These are phyloP conservation scores for Mellilla xanthometata DNA, from an alignment of 2,888 invertebrate genomes.

Conservation along the genomic window DNA sequence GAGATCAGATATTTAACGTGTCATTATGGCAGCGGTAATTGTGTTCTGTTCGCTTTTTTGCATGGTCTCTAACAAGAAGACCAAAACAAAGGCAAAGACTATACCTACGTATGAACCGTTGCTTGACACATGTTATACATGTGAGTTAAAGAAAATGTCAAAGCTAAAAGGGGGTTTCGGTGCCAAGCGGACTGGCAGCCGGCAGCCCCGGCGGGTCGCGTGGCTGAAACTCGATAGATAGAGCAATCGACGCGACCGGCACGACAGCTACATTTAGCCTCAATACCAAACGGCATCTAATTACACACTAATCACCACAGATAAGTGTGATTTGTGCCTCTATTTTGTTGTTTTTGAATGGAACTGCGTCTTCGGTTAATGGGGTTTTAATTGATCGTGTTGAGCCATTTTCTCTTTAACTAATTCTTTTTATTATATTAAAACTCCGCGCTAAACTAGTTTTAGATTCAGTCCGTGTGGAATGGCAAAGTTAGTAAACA, in stretches of 20 bases:
- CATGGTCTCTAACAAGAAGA: no score
- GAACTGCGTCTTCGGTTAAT: slow-evolving; percentile 2
- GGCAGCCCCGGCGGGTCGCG: background rate
- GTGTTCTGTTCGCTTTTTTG: no score
- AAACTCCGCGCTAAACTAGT: background rate
- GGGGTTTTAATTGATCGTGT: background rate
- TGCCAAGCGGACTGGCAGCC: slow-evolving; percentile 1
- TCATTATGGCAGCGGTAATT: no score
- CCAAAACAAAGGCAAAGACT: no score
- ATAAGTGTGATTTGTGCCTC: background rate
- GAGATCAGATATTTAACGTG: no score
- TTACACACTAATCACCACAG: background rate
- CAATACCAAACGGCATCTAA: slow-evolving; percentile 7
- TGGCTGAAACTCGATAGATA: slow-evolving; percentile 4
- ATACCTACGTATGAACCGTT: no score
- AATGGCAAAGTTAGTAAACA: no score
- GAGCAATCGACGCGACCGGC: slow-evolving; percentile 1
- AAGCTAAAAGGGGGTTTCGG: slow-evolving; percentile 6
- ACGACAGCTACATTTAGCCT: background rate
- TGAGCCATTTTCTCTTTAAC: no score
- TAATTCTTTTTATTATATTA: no score
- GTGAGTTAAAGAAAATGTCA: no score
- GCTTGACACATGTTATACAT: no score
- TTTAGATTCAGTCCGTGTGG: background rate
- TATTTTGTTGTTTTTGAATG: slow-evolving; percentile 2